Evolutionary conservation across 2,797 vertebrate genomes (phyloP).

Genomic region (Hoplostethus mediterraneus): DNA sequence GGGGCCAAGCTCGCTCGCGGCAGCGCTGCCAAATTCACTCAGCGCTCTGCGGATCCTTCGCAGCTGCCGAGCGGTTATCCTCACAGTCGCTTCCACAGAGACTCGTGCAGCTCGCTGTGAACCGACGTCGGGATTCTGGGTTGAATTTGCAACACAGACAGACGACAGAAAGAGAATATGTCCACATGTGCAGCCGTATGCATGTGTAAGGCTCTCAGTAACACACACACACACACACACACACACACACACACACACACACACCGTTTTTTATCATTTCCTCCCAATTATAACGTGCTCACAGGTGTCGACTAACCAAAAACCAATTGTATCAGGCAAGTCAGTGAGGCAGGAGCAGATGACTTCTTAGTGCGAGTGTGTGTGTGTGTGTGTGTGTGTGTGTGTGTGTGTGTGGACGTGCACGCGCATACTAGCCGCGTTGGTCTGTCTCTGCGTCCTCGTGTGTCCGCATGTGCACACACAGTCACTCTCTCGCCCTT

Average conservation of each 20-base stretch:
- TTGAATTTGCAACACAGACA: constrained; percentile 38
- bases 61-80: constrained; percentile 67
- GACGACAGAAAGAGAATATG: constrained; percentile 13
- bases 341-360: constrained; percentile 36
- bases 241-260: background rate
- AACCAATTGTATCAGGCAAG: constrained; percentile 55
- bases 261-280: constrained; percentile 7
- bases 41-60: constrained; percentile 48
- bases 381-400: constrained; percentile 4
- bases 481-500: too few relatives aligned
- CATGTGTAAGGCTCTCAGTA: constrained; percentile 1
- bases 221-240: background rate
- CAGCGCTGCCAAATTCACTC: constrained; percentile 42
- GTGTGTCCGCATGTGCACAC: too few relatives aligned
- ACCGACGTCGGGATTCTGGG: constrained; percentile 32
- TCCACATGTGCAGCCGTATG: constrained; percentile 19
- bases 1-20: constrained; percentile 37
- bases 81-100: constrained; percentile 36
- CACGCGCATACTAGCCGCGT: background rate
- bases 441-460: too few relatives aligned
- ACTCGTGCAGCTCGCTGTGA: constrained; percentile 24
- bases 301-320: constrained; percentile 53
- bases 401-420: constrained; percentile 1
- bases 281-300: constrained; percentile 33
- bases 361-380: background rate